phyloP scores from a whole-genome alignment of 2,888 invertebrate species.

The Tribolium freemani region DNA sequence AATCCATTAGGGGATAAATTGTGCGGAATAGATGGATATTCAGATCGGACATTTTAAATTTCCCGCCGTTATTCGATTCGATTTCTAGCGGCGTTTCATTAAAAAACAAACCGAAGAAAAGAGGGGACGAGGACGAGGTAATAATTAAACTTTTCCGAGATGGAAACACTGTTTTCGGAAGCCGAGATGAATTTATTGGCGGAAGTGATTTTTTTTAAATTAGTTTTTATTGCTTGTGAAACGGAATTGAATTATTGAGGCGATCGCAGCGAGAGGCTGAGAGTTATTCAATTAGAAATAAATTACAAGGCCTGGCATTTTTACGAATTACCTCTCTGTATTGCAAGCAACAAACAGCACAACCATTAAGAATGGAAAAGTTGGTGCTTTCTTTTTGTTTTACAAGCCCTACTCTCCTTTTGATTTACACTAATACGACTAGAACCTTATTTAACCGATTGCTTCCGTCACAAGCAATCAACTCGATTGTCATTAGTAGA shows the following conservation, averaged over 20 bases:
- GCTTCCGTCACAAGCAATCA: too few relatives aligned
- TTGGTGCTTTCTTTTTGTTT: too few relatives aligned
- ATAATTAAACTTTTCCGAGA: constrained; percentile 19
- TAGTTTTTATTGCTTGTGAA: constrained; percentile 22
- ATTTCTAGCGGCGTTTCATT: constrained; percentile 7
- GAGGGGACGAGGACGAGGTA: neutral
- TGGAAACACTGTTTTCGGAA: constrained; percentile 13
- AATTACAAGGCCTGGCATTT: too few relatives aligned
- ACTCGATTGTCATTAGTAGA: too few relatives aligned
- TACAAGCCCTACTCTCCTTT: too few relatives aligned
- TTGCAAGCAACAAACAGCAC: too few relatives aligned
- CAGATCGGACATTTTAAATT: constrained; percentile 29
- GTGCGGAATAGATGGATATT: constrained; percentile 16
- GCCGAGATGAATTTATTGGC: constrained; percentile 11
- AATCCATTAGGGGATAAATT: constrained; percentile 34
- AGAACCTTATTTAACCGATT: too few relatives aligned
- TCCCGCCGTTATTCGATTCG: constrained; percentile 10
- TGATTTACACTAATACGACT: too few relatives aligned
- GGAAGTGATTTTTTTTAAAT: constrained; percentile 11
- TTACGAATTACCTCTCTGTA: too few relatives aligned
- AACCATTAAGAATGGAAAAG: too few relatives aligned
- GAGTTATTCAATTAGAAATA: neutral
- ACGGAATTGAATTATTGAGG: neutral
- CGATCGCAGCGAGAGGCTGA: neutral
- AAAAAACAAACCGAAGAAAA: neutral